Evolutionary conservation across 2,888 invertebrate genomes (phyloP).

Genomic region (Chesias legatella): DNA sequence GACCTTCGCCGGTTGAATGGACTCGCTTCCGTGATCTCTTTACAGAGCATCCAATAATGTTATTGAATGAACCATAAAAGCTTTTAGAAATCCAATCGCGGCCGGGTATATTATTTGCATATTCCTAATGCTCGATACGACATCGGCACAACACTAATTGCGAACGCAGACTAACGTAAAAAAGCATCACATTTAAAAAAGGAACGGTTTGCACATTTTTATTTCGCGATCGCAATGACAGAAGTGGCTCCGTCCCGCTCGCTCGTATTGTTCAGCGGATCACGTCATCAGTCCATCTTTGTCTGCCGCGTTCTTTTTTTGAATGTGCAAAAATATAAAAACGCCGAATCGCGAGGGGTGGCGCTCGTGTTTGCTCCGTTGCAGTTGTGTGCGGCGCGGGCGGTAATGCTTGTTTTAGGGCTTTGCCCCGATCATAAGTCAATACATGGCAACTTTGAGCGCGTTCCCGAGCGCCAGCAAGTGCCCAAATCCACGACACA

Average conservation of each 20-base stretch:
- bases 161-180: constrained; percentile 78
- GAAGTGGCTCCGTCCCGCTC: constrained; percentile 68
- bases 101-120: constrained; percentile 60
- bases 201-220: constrained; percentile 77
- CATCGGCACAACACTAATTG: constrained; percentile 78
- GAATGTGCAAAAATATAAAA: constrained; percentile 80
- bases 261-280: constrained; percentile 66
- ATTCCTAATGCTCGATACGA: constrained; percentile 62
- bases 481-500: constrained; percentile 29
- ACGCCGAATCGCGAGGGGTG: constrained; percentile 70
- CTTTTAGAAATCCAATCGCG: constrained; percentile 44
- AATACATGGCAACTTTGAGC: constrained; percentile 53
- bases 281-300: constrained; percentile 79
- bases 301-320: constrained; percentile 75
- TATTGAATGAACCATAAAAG: constrained; percentile 53
- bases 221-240: constrained; percentile 73
- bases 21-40: constrained; percentile 56
- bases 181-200: constrained; percentile 78
- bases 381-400: constrained; percentile 71
- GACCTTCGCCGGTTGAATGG: constrained; percentile 59
- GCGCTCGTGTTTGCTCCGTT: constrained; percentile 51
- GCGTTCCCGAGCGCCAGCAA: constrained; percentile 29
- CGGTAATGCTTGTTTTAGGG: constrained; percentile 75
- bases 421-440: constrained; percentile 77
- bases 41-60: constrained; percentile 38